Conservation (phyloP, 2,888 invertebrate species). For the Chrysina gloriosa region DNA sequence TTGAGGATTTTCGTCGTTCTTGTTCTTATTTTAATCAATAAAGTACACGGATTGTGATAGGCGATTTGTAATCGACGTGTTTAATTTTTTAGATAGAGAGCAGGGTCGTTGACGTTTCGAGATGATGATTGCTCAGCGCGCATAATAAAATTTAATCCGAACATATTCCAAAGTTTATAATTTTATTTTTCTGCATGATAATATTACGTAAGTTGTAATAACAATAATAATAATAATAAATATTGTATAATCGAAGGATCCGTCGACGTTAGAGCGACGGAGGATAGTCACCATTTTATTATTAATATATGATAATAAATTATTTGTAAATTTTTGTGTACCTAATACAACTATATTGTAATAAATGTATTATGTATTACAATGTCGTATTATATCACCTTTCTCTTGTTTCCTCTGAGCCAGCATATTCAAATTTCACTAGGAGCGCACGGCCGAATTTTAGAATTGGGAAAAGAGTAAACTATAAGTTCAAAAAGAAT, state of each 20-base stretch:
- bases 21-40: conserved; percentile 8
- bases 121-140: conserved; percentile 35
- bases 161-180: conserved; percentile 39
- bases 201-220: conserved; percentile 42
- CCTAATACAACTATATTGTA: conserved; percentile 59
- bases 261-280: conserved; percentile 26
- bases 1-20: conserved; percentile 10
- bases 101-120: conserved; percentile 30
- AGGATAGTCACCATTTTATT: conserved; percentile 46
- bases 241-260: conserved; percentile 24
- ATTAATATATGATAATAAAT: conserved; percentile 49
- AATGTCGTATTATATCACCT: too few relatives aligned
- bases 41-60: conserved; percentile 39
- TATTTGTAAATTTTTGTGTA: conserved; percentile 64
- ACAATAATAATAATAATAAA: conserved; percentile 18
- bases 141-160: conserved; percentile 30
- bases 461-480: too few relatives aligned
- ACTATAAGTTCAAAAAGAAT: too few relatives aligned
- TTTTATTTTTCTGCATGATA: conserved; percentile 40
- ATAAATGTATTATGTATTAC: conserved; percentile 58
- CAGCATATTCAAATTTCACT: background rate
- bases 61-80: conserved; percentile 29
- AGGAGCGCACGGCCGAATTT: too few relatives aligned
- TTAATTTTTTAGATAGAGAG: conserved; percentile 31
- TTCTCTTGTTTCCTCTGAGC: conserved; percentile 10